These are phyloP conservation scores for Plectrocnemia conspersa DNA, from an alignment of 1,140 invertebrate species.

Conservation along the genomic window DNA sequence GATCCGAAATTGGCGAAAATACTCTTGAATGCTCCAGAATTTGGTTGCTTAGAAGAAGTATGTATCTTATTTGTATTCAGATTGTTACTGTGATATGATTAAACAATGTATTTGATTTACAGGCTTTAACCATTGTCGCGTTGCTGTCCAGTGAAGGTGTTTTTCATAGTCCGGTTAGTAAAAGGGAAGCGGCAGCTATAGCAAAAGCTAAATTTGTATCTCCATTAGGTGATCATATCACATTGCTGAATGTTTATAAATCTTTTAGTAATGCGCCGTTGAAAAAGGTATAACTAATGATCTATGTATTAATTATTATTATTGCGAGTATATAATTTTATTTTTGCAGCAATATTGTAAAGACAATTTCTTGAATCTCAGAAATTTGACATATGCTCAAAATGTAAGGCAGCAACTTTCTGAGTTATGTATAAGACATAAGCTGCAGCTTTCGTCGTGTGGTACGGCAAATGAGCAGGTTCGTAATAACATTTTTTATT, in stretches of 20 bases:
- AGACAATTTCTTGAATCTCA: conserved; percentile 82
- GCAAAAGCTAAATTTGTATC: conserved; percentile 79
- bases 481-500: conserved; percentile 11
- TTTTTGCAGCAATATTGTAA: conserved; percentile 76
- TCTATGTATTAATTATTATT: conserved; percentile 3
- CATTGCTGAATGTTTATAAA: conserved; percentile 83
- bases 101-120: conserved; percentile 31
- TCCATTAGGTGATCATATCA: conserved; percentile 88
- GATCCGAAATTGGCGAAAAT: conserved; percentile 88
- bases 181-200: conserved; percentile 63
- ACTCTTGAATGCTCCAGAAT: conserved; percentile 70
- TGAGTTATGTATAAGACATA: conserved; percentile 67
- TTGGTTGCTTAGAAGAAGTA: conserved; percentile 80
- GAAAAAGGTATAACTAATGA: conserved; percentile 57
- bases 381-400: conserved; percentile 78
- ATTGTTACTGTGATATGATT: not conserved
- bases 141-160: conserved; percentile 60
- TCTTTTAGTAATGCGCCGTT: conserved; percentile 68
- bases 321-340: conserved; percentile 18
- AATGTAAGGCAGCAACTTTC: conserved; percentile 80
- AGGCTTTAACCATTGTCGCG: conserved; percentile 56
- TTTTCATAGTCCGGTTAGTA: conserved; percentile 53
- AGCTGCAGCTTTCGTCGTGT: conserved; percentile 67
- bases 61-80: not conserved
- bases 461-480: conserved; percentile 64